Conservation (phyloP, 2,888 invertebrate species). For the Sabellastarte sp. region DNA sequence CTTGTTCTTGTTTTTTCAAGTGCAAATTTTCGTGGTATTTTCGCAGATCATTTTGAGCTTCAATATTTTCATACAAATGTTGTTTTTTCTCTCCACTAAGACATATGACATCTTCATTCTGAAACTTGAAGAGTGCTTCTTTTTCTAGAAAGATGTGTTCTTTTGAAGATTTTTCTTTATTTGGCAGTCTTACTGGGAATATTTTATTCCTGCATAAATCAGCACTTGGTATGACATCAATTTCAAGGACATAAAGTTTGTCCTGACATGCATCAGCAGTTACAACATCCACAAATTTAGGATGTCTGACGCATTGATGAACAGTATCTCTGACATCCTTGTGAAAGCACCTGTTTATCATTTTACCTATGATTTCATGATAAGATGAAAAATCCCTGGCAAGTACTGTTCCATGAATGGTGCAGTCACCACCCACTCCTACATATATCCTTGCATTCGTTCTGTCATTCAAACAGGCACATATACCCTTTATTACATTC, state of each 20-base stretch:
- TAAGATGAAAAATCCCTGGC: background rate
- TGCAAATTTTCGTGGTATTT: conserved; percentile 1
- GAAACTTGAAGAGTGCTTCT: background rate
- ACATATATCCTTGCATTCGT: conserved; percentile 29
- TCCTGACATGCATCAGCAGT: background rate
- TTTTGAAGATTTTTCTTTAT: too few species aligned
- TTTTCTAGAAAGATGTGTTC: background rate
- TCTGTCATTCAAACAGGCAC: conserved; percentile 28
- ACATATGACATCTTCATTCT: conserved; percentile 1
- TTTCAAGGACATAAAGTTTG: conserved; percentile 12
- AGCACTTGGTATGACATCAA: conserved; percentile 12
- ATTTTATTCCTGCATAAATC: conserved; percentile 9
- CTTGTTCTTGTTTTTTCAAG: background rate
- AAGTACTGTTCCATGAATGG: background rate
- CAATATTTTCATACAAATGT: background rate
- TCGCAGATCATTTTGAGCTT: background rate
- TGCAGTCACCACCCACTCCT: conserved; percentile 17
- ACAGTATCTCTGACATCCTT: conserved; percentile 20
- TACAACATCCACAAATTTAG: conserved; percentile 22
- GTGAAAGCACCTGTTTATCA: conserved; percentile 18
- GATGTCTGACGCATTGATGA: conserved; percentile 19
- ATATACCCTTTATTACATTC: background rate
- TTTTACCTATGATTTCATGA: conserved; percentile 6
- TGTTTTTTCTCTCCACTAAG: background rate
- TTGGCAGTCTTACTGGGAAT: conserved; percentile 9